Evolutionary conservation across 2,888 invertebrate genomes (phyloP).

Genomic region (Oegoconia quadripuncta): DNA sequence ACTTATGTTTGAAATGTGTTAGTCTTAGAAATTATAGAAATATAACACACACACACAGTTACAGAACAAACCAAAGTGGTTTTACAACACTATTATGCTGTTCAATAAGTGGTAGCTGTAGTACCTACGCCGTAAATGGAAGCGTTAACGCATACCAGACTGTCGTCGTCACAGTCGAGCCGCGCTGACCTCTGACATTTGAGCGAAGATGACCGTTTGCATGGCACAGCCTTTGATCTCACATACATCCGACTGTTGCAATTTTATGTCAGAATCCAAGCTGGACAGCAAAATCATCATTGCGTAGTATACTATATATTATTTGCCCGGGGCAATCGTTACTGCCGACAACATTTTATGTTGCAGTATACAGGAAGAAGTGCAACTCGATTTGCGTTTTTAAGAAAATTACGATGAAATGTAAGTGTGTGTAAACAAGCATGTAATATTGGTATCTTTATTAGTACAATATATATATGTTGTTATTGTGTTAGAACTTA

Average conservation of each 20-base stretch:
- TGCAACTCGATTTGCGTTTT: too few relatives aligned
- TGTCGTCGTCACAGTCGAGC: constrained; percentile 27
- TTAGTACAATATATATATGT: too few relatives aligned
- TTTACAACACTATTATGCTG: constrained; percentile 14
- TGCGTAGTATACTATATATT: too few relatives aligned
- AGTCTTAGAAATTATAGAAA: constrained; percentile 1
- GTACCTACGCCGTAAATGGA: constrained; percentile 34
- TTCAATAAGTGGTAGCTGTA: constrained; percentile 19
- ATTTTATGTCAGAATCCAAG: constrained; percentile 51
- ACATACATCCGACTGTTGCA: constrained; percentile 49
- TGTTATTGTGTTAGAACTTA: too few relatives aligned
- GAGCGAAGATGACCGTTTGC: constrained; percentile 59
- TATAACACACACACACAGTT: not conserved
- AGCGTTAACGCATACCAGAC: constrained; percentile 51
- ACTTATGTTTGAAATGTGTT: not conserved
- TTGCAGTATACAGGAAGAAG: too few relatives aligned
- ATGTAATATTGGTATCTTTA: too few relatives aligned
- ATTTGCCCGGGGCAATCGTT: too few relatives aligned
- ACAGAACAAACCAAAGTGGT: constrained; percentile 16
- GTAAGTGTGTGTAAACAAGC: too few relatives aligned
- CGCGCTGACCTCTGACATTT: constrained; percentile 63
- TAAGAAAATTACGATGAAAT: too few relatives aligned
- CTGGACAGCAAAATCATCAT: not conserved
- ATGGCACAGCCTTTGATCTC: constrained; percentile 62
- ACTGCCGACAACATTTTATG: too few relatives aligned